phyloP scores from a whole-genome alignment of 2,113 vertebrate genomes.

The Pagrus major region DNA sequence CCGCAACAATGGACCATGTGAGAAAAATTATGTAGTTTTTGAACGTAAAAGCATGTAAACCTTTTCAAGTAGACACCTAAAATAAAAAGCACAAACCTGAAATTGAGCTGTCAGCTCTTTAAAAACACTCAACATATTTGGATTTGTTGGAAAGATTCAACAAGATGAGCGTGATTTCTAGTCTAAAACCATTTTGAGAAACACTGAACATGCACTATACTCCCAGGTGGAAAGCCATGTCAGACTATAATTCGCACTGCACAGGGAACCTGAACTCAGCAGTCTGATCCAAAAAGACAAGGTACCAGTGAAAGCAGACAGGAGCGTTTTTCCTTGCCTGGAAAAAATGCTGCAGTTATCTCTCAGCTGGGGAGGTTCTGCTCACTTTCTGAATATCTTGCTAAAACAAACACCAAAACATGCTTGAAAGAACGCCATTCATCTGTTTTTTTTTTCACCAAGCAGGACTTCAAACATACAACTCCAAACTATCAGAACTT shows the following conservation, averaged over 20 bases:
- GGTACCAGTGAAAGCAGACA: conserved; percentile 6
- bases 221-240: conserved; percentile 19
- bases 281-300: conserved; percentile 35
- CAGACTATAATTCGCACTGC: not conserved
- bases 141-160: conserved; percentile 26
- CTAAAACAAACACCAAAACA: not conserved
- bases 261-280: not conserved
- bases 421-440: conserved; percentile 2
- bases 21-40: too few species aligned
- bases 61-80: too few species aligned
- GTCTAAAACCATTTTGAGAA: conserved; percentile 16
- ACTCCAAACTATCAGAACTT: conserved; percentile 24
- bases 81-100: too few species aligned
- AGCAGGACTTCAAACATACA: conserved; percentile 7
- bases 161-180: conserved; percentile 3
- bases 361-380: conserved; percentile 10
- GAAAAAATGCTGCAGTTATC: conserved; percentile 37
- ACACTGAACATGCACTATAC: not conserved
- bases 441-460: conserved; percentile 18
- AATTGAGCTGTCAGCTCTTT: too few species aligned
- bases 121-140: conserved; percentile 1
- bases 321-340: conserved; percentile 7
- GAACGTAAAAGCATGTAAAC: too few species aligned
- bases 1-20: too few species aligned
- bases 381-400: conserved; percentile 30